These are phyloP conservation scores for Agriopis aurantiaria DNA, from an alignment of 2,888 invertebrate species.

Conservation along the genomic window DNA sequence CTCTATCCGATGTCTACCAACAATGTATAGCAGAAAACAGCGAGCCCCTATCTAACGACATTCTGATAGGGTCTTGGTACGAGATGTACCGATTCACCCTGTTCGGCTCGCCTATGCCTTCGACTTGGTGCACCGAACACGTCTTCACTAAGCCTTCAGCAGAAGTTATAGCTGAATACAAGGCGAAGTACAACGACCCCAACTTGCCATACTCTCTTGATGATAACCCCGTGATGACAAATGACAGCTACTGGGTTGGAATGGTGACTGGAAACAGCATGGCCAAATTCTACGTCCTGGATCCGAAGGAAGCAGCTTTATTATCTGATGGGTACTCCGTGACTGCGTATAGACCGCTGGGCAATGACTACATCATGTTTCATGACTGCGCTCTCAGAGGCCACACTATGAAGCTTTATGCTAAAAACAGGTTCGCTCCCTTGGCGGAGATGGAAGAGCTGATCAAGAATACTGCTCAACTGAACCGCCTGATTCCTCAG, in stretches of 20 bases:
- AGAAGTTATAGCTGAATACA: constrained; percentile 26
- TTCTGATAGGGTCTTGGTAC: constrained; percentile 37
- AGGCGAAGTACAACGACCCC: constrained; percentile 29
- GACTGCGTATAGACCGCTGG: constrained; percentile 11
- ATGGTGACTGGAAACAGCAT: constrained; percentile 28
- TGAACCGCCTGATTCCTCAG: constrained; percentile 9
- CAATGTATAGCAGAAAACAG: constrained; percentile 29
- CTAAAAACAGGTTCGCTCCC: constrained; percentile 15
- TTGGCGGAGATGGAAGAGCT: constrained; percentile 27
- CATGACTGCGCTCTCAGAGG: constrained; percentile 20
- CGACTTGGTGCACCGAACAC: constrained; percentile 2
- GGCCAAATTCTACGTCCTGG: constrained; percentile 33
- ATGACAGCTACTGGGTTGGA: constrained; percentile 8
- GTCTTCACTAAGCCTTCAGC: constrained; percentile 23
- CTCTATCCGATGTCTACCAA: constrained; percentile 24
- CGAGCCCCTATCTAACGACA: constrained; percentile 32
- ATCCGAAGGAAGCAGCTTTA: constrained; percentile 17
- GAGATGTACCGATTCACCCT: constrained; percentile 22
- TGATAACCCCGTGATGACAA: constrained; percentile 30
- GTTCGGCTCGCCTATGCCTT: constrained; percentile 8
- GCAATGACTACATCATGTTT: constrained; percentile 25
- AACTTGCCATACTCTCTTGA: constrained; percentile 31
- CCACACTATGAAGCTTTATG: constrained; percentile 4
- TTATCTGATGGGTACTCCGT: constrained; percentile 15
- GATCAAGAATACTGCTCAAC: constrained; percentile 26